Conservation (phyloP, 2,113 vertebrate species). For the Ailuropoda melanoleuca region DNA sequence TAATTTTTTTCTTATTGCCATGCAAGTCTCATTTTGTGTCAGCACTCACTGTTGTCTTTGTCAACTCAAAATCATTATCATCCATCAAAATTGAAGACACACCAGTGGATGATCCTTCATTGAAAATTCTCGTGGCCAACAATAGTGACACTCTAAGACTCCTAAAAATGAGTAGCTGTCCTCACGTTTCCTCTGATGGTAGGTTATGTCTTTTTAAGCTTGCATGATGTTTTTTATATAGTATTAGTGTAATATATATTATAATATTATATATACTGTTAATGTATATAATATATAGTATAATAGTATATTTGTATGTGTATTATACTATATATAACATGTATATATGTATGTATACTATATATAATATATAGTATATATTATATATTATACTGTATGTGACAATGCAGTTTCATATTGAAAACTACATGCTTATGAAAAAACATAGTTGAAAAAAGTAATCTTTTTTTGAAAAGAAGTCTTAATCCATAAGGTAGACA, state of each 20-base stretch:
- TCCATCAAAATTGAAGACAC: slow-evolving; percentile 91
- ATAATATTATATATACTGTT: background rate
- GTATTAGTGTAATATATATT: background rate
- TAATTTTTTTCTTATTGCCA: slow-evolving; percentile 44
- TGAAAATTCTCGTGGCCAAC: slow-evolving; percentile 91
- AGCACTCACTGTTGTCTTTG: slow-evolving; percentile 89
- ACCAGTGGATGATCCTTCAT: slow-evolving; percentile 89
- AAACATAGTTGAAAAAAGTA: background rate
- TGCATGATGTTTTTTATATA: background rate
- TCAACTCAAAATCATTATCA: slow-evolving; percentile 90
- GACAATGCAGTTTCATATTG: slow-evolving; percentile 6
- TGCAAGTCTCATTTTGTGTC: slow-evolving; percentile 89
- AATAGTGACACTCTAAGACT: slow-evolving; percentile 89
- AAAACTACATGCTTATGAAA: background rate
- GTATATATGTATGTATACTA: too few species aligned
- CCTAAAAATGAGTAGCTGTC: slow-evolving; percentile 91
- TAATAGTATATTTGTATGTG: background rate
- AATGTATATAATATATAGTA: background rate
- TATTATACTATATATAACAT: too few species aligned
- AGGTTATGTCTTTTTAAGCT: slow-evolving; percentile 60
- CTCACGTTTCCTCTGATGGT: slow-evolving; percentile 91
- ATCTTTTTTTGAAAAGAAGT: slow-evolving; percentile 20
- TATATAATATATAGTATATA: background rate
- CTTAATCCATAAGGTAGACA: background rate
- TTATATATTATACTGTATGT: background rate